These are phyloP conservation scores for Branchellion lobata DNA, from an alignment of 2,888 invertebrate species.

Conservation along the genomic window DNA sequence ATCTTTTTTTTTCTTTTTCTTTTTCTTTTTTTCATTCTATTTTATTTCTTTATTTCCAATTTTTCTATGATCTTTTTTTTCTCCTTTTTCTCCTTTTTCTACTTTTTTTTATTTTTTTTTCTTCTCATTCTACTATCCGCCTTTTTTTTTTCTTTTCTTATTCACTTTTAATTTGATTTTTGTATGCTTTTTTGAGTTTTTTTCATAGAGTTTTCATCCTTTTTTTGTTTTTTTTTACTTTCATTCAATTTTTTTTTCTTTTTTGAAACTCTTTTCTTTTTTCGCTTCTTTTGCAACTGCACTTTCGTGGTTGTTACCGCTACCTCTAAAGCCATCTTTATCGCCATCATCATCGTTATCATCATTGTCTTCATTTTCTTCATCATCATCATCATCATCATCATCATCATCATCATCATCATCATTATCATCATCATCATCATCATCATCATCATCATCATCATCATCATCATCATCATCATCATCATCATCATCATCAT, in stretches of 20 bases:
- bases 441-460: not conserved
- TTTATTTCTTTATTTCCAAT: too few species aligned
- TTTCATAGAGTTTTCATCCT: too few species aligned
- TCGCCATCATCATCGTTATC: not conserved
- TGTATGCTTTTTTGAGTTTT: too few species aligned
- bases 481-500: not conserved
- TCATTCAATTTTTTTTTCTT: not conserved
- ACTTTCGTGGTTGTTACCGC: not conserved
- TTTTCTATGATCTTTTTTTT: too few species aligned
- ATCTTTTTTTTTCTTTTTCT: too few species aligned
- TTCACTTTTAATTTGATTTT: too few species aligned
- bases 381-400: not conserved
- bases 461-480: not conserved
- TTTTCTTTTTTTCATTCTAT: too few species aligned
- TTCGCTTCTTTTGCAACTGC: not conserved
- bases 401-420: slow-evolving; percentile 3
- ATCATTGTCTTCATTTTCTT: not conserved
- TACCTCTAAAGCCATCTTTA: not conserved
- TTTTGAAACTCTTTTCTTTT: not conserved
- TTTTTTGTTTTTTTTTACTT: too few species aligned
- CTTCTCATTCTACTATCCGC: too few species aligned
- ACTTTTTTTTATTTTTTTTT: too few species aligned
- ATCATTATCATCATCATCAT: not conserved
- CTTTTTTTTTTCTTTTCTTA: too few species aligned
- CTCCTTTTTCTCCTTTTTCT: too few species aligned